Evolutionary conservation across 2,888 invertebrate genomes (phyloP), one percentile per base, ranked within the genome.

Genomic region (Oegoconia quadripuncta): DNA sequence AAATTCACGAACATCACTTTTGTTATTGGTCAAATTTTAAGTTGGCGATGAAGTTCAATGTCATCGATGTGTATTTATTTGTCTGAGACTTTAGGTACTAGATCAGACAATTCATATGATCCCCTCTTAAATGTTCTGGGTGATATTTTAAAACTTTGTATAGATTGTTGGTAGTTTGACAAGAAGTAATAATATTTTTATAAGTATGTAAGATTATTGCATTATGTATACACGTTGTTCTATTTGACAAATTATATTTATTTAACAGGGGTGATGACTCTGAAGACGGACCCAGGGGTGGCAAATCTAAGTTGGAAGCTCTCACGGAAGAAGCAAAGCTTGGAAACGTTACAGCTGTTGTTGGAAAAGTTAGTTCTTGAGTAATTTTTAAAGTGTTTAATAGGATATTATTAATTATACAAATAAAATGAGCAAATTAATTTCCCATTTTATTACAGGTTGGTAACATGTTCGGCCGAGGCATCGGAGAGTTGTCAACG

Each of bases 381-480:
- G n/a, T 9, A 6, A 20, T 35, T 30, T 26, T 11, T 27, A 34
- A 22, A 40, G 14, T 31, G 17, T 20, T 20, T 7, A 20, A 20
- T 20, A 7, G 7, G 4, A 6, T 20, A 3, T 6, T 7, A 6
- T 20, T 20, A 20, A 3, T 3, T 20, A 20, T 20, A 20, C 7
- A 3, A 20, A 6, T 7, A 6, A 20, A 20, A 20, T 20, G 20
- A 3, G 7, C 7, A 11, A 22, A 26, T 33, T 17, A 20, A 28
- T 32, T 23, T 20, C 5, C 22, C 17, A 41, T 30, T 29, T 34
- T 34, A 16, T 66, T 65, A 18, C 90, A 95, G 83, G 93, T 97
- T 64, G 95, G 96, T 59, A 95, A 95, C 82, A 93, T 96, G 76
- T 93, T 96, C 62, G 96, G 96, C 36, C 95, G 96, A 72, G 95